These are phyloP conservation scores for Eurois occulta DNA, from an alignment of 2,888 invertebrate genomes.

Conservation along the genomic window DNA sequence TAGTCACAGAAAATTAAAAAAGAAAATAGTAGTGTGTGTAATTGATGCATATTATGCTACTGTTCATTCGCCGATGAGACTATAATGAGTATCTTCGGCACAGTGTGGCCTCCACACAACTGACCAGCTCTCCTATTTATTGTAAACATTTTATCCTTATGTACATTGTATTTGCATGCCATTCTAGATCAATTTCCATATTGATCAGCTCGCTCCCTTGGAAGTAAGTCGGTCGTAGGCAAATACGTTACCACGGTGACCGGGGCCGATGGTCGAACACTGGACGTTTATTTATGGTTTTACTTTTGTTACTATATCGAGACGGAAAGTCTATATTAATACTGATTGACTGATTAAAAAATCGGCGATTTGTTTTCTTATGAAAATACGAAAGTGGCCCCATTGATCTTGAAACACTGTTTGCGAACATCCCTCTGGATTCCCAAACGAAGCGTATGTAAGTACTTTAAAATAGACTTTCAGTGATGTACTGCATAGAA, in stretches of 20 bases:
- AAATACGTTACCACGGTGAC: conserved; percentile 43
- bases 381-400: not conserved
- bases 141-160: conserved; percentile 20
- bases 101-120: not conserved
- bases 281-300: not conserved
- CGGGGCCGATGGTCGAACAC: not conserved
- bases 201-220: conserved; percentile 52
- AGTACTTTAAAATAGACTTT: not conserved
- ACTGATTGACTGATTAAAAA: not conserved
- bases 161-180: conserved; percentile 51
- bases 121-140: not conserved
- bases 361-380: not conserved
- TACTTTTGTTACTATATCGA: not conserved
- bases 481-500: not conserved
- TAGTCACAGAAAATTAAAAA: not conserved
- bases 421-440: not conserved
- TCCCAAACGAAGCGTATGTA: not conserved
- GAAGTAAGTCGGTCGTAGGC: conserved; percentile 34
- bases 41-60: too few species aligned
- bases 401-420: not conserved
- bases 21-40: not conserved
- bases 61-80: not conserved
- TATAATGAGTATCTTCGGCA: not conserved
- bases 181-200: conserved; percentile 60
- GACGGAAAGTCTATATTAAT: not conserved